These are phyloP conservation scores for Megalops cyprinoides DNA, from an alignment of 2,797 vertebrate genomes.

Conservation along the genomic window DNA sequence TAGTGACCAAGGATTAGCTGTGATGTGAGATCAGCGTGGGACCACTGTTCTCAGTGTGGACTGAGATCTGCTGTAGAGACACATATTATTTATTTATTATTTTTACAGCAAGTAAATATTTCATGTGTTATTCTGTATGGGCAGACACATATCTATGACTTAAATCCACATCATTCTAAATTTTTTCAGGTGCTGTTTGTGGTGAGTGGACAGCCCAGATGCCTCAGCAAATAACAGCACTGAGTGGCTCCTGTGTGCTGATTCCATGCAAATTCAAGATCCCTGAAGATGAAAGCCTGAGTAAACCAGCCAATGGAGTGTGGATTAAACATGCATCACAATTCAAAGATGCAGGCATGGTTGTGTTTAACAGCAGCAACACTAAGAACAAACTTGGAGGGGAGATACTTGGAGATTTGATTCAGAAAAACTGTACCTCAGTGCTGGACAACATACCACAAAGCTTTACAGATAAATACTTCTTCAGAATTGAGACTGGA, in stretches of 20 bases:
- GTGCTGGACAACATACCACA: slow-evolving; percentile 46
- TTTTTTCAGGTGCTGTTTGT: slow-evolving; percentile 15
- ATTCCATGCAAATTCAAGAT: slow-evolving; percentile 58
- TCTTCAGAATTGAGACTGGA: slow-evolving; percentile 49
- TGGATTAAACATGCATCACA: slow-evolving; percentile 44
- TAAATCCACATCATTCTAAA: neutral
- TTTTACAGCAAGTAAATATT: neutral
- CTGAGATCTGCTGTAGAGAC: neutral
- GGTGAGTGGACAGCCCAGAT: rapidly evolving
- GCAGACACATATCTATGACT: neutral
- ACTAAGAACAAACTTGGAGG: neutral
- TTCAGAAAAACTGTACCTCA: slow-evolving; percentile 55
- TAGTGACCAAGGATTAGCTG: neutral
- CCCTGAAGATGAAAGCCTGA: rapidly evolving
- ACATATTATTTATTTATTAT: neutral
- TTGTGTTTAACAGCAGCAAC: slow-evolving; percentile 43
- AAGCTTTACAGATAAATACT: slow-evolving; percentile 33
- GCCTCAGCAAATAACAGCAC: slow-evolving; percentile 41
- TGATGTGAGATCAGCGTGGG: too few species aligned
- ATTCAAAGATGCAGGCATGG: rapidly evolving
- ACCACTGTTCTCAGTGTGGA: too few species aligned
- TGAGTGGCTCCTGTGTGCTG: slow-evolving; percentile 59
- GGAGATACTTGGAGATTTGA: slow-evolving; percentile 48
- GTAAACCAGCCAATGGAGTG: rapidly evolving
- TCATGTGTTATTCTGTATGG: neutral